Evolutionary conservation across 1,140 invertebrate genomes (phyloP).

Genomic region (Megalonaias nervosa): DNA sequence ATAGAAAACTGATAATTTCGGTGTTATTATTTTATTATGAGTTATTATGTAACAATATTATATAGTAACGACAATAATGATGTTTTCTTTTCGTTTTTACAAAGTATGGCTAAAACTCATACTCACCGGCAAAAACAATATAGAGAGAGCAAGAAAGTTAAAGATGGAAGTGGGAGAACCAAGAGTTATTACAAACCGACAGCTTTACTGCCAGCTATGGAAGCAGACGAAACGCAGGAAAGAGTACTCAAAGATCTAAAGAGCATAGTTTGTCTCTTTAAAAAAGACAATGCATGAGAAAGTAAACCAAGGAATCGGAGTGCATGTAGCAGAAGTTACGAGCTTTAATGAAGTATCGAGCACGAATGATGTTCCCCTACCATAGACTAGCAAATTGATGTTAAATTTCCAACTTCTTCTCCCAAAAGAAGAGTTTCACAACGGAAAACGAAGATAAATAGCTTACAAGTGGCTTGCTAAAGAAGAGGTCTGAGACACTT

Average conservation of each 20-base stretch:
- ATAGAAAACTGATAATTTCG: too few species aligned
- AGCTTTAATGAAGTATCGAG: conserved; percentile 1
- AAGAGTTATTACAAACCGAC: not conserved
- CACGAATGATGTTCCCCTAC: not conserved
- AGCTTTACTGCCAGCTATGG: not conserved
- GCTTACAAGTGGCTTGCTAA: not conserved
- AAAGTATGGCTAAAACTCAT: conserved; percentile 15
- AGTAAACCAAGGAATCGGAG: not conserved
- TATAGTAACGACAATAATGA: too few species aligned
- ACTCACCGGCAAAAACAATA: conserved; percentile 21
- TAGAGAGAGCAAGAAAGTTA: conserved; percentile 8
- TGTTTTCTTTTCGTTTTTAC: not conserved
- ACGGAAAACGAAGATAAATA: not conserved
- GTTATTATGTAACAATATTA: too few species aligned
- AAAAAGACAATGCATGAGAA: not conserved
- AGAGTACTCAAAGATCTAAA: not conserved
- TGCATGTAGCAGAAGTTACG: not conserved
- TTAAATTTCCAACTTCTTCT: too few species aligned
- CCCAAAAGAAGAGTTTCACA: not conserved
- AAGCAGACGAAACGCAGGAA: not conserved
- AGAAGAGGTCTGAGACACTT: not conserved
- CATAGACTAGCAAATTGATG: too few species aligned
- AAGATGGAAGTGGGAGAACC: conserved; percentile 2
- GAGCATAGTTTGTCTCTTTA: not conserved
- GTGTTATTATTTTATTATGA: too few species aligned